Percentiles rank a stretch among this genome's conserved stretches.
Evolutionary conservation across 2,888 invertebrate species (phyloP).

Genomic region (Lingula anatina): DNA sequence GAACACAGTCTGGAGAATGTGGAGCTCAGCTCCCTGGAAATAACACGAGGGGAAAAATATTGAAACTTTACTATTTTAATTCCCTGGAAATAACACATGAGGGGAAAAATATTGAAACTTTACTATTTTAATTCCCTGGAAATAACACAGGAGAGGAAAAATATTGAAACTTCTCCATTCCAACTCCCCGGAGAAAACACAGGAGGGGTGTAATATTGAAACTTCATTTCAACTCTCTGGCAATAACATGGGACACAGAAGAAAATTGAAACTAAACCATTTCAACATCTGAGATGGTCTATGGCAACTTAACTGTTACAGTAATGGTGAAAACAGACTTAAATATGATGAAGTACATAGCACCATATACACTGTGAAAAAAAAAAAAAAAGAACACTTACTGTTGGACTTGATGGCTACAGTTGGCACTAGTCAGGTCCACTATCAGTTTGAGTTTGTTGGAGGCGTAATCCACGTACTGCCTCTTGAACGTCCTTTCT

Average conservation of each 20-base stretch:
- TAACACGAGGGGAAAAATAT: slow-evolving; percentile 69
- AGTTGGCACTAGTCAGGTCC: slow-evolving; percentile 93
- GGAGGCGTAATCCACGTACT: slow-evolving; percentile 73
- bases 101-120: slow-evolving; percentile 88
- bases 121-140: slow-evolving; percentile 83
- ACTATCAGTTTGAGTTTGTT: slow-evolving; percentile 90
- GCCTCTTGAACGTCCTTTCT: slow-evolving; percentile 87
- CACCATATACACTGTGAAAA: too few species aligned
- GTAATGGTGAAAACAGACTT: too few species aligned
- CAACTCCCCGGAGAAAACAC: too few species aligned
- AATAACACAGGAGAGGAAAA: too few species aligned
- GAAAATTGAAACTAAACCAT: too few species aligned
- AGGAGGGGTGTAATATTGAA: too few species aligned
- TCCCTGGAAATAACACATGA: slow-evolving; percentile 84
- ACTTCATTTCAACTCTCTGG: too few species aligned
- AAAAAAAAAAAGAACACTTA: slow-evolving; percentile 21
- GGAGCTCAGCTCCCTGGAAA: slow-evolving; percentile 79
- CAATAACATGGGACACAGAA: too few species aligned
- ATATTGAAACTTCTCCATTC: too few species aligned
- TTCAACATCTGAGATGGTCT: too few species aligned
- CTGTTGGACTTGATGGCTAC: slow-evolving; percentile 84
- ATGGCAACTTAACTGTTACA: too few species aligned
- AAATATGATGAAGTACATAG: too few species aligned
- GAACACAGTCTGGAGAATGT: slow-evolving; percentile 91
- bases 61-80: slow-evolving; percentile 78